Evolutionary conservation across 2,888 invertebrate species (phyloP).

Genomic region (Drosophila picticornis): DNA sequence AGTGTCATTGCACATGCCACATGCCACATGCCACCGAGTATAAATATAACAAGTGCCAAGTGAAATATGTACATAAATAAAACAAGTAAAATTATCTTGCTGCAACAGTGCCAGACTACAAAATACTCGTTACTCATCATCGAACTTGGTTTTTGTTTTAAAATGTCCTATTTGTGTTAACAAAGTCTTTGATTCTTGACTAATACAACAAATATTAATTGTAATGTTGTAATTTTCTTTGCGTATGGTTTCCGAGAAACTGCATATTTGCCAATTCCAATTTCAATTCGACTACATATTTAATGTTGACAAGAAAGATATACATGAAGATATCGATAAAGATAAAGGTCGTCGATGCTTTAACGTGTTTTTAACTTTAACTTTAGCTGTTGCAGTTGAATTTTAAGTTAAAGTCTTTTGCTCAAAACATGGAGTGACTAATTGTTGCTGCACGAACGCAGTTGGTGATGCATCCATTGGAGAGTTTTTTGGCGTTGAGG

Average conservation of each 20-base stretch:
- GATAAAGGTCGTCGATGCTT: neutral
- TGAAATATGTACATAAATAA: conserved; percentile 79
- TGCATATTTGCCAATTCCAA: neutral
- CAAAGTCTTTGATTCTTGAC: neutral
- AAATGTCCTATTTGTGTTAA: neutral
- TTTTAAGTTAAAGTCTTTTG: conserved; percentile 27
- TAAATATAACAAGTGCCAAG: conserved; percentile 80
- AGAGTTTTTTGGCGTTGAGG: conserved; percentile 4
- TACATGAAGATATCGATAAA: neutral
- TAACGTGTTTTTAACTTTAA: neutral
- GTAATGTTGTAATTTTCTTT: neutral
- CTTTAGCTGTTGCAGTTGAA: neutral
- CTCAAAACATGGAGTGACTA: conserved; percentile 42
- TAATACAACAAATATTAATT: neutral
- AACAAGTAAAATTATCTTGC: conserved; percentile 15
- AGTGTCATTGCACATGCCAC: conserved; percentile 62
- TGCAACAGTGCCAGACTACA: neutral
- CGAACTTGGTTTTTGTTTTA: neutral
- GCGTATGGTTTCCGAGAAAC: neutral
- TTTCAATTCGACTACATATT: neutral
- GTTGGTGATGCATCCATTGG: conserved; percentile 14
- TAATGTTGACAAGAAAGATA: neutral
- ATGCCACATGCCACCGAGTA: conserved; percentile 59
- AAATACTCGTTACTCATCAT: neutral
- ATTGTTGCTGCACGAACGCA: conserved; percentile 58